These are phyloP conservation scores for Caenorhabditis doughertyi DNA, from an alignment of 2,888 invertebrate species.

Conservation along the genomic window DNA sequence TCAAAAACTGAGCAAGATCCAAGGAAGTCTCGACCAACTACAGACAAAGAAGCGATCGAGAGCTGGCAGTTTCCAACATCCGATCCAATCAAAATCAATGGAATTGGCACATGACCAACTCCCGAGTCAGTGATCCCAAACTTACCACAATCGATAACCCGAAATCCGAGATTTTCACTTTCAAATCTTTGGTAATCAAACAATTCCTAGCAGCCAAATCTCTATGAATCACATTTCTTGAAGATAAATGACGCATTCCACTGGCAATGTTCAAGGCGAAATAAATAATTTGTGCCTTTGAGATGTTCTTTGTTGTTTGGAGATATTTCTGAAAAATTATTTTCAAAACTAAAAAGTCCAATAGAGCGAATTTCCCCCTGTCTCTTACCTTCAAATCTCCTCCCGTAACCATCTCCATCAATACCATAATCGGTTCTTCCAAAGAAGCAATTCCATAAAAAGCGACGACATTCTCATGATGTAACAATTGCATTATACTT, in stretches of 20 bases:
- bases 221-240: conserved; percentile 34
- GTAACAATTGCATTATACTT: conserved; percentile 4
- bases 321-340: conserved; percentile 21
- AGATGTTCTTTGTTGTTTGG: conserved; percentile 1
- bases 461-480: conserved; percentile 32
- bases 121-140: too few species aligned
- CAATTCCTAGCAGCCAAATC: conserved; percentile 43
- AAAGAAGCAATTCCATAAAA: conserved; percentile 40
- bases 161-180: conserved; percentile 46
- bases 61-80: too few species aligned
- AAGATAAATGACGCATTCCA: conserved; percentile 21
- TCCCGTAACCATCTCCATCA: conserved; percentile 36
- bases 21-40: too few species aligned
- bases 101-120: too few species aligned
- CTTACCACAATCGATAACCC: conserved; percentile 18
- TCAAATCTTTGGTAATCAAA: conserved; percentile 10
- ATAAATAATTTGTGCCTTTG: conserved; percentile 27
- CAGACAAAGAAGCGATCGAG: too few species aligned
- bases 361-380: too few species aligned
- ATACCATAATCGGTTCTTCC: conserved; percentile 30
- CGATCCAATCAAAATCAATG: too few species aligned
- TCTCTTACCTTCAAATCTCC: conserved; percentile 19
- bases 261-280: conserved; percentile 29
- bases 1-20: too few species aligned
- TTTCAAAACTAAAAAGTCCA: too few species aligned